These are phyloP conservation scores for Drosophila kanekoi DNA, from an alignment of 2,888 invertebrate genomes.

Conservation along the genomic window DNA sequence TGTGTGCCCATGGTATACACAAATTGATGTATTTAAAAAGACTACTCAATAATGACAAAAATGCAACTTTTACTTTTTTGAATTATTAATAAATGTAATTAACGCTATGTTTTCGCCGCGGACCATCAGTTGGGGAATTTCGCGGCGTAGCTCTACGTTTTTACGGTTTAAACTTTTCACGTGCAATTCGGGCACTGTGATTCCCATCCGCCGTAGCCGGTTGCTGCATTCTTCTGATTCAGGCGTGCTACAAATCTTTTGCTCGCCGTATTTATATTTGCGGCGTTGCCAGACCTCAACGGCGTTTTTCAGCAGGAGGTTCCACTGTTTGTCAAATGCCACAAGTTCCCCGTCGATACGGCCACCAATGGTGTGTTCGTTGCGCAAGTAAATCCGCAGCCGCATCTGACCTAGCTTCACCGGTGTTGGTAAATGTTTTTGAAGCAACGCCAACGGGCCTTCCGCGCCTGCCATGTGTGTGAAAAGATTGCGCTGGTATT, in stretches of 20 bases:
- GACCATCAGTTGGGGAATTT: conserved; percentile 89
- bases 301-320: conserved; percentile 93
- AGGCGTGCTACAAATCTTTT: conserved; percentile 70
- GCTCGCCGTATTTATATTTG: conserved; percentile 82
- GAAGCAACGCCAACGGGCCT: conserved; percentile 88
- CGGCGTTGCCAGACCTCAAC: conserved; percentile 92
- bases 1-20: conserved; percentile 90
- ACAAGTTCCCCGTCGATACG: conserved; percentile 91
- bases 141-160: conserved; percentile 88
- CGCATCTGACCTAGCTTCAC: conserved; percentile 13
- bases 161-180: conserved; percentile 88
- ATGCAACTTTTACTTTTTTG: conserved; percentile 32
- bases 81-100: conserved; percentile 80
- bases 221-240: conserved; percentile 83
- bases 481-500: conserved; percentile 85
- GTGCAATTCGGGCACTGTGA: conserved; percentile 86
- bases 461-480: conserved; percentile 86
- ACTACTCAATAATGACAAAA: conserved; percentile 7
- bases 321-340: conserved; percentile 98
- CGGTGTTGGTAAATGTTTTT: conserved; percentile 84
- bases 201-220: conserved; percentile 85
- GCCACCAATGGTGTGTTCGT: conserved; percentile 90
- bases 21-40: conserved; percentile 56
- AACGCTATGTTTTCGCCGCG: conserved; percentile 92
- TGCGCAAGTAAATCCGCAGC: conserved; percentile 88